Conservation (phyloP, 2,113 vertebrate species). For the Rhinogobius similis region DNA sequence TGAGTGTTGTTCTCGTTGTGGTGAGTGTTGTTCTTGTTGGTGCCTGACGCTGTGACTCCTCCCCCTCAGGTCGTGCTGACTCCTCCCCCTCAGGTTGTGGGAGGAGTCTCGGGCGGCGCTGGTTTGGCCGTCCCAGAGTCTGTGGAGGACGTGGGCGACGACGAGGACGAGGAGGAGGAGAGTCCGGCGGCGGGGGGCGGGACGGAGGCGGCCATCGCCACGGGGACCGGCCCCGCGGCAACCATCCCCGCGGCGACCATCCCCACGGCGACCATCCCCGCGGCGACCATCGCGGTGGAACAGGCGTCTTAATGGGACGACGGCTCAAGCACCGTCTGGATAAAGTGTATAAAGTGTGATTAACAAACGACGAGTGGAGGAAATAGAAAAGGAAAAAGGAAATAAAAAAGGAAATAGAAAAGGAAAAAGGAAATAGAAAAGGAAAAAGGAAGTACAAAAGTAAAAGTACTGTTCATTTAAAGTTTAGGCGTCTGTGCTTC, state of each 20-base stretch:
- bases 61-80: no score
- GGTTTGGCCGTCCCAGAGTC: conserved; percentile 61
- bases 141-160: conserved; percentile 52
- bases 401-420: no score
- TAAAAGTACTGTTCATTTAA: no score
- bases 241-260: not conserved
- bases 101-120: conserved; percentile 17
- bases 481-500: no score
- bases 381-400: not conserved
- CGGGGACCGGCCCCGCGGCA: not conserved
- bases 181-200: conserved; percentile 38
- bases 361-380: not conserved
- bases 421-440: not conserved
- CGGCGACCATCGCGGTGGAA: conserved; percentile 54
- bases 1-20: no score
- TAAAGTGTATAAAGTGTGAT: not conserved
- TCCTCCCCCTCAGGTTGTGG: not conserved
- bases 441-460: not conserved
- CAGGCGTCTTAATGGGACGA: conserved; percentile 66
- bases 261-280: not conserved
- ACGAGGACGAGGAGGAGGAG: conserved; percentile 58
- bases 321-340: not conserved
- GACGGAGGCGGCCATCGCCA: conserved; percentile 42
- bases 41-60: no score
- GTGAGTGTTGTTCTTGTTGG: no score